Conservation (phyloP, 2,113 vertebrate species). For the Prunella fulvescens region DNA sequence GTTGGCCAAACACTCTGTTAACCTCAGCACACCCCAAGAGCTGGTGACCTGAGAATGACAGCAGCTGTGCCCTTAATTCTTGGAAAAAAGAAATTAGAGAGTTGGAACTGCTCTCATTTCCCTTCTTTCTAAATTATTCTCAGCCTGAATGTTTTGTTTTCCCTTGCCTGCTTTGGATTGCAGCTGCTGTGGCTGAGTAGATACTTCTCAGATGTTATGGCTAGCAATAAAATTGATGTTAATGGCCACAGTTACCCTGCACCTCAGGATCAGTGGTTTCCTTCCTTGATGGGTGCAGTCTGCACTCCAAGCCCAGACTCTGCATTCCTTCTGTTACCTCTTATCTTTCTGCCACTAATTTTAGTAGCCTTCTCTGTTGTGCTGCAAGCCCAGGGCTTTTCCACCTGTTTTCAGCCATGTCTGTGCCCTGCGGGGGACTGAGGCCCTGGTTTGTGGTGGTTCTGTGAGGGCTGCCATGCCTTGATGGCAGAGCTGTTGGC, state of each 20-base stretch:
- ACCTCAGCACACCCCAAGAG: accelerated
- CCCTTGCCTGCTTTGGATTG: background rate
- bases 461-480: accelerated
- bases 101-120: background rate
- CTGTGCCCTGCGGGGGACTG: accelerated
- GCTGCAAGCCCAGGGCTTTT: background rate
- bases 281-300: background rate
- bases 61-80: background rate
- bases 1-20: background rate
- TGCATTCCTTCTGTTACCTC: background rate
- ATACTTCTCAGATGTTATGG: background rate
- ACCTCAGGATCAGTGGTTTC: accelerated
- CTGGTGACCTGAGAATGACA: background rate
- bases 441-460: background rate
- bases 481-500: background rate
- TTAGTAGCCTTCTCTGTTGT: background rate
- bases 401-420: background rate
- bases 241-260: background rate
- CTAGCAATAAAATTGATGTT: background rate
- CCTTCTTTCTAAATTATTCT: background rate
- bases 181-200: background rate
- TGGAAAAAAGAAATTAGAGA: background rate
- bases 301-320: background rate
- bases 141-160: background rate
- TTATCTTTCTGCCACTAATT: background rate